Evolutionary conservation across 2,888 invertebrate species (phyloP).

Genomic region (Lampropteryx suffumata): DNA sequence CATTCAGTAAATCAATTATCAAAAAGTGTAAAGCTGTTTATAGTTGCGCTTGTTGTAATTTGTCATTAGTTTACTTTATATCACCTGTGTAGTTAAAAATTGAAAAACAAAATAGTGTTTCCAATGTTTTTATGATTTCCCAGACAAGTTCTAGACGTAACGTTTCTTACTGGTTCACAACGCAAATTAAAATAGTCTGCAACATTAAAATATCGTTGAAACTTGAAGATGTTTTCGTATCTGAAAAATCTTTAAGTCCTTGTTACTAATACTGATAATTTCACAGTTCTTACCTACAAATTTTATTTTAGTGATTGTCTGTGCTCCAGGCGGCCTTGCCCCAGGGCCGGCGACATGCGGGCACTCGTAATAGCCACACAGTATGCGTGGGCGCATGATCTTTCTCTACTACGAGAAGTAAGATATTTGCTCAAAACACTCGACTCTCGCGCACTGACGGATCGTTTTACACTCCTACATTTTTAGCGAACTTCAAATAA

Average conservation of each 20-base stretch:
- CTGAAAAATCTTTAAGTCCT: too few species aligned
- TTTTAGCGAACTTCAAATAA: constrained; percentile 1
- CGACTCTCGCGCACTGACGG: constrained; percentile 56
- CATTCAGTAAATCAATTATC: constrained; percentile 2
- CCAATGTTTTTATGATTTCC: too few species aligned
- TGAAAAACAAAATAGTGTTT: too few species aligned
- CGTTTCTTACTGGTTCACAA: too few species aligned
- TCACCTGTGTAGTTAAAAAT: too few species aligned
- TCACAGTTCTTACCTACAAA: background rate
- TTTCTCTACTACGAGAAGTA: constrained; percentile 59
- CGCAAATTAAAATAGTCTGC: too few species aligned
- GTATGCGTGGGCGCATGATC: constrained; percentile 71
- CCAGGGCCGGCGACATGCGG: constrained; percentile 70
- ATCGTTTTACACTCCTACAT: constrained; percentile 64
- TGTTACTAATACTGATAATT: background rate
- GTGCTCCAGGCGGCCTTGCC: constrained; percentile 75
- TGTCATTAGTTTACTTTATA: too few species aligned
- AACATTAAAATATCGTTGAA: too few species aligned
- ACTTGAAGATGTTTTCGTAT: too few species aligned
- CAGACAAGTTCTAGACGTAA: too few species aligned
- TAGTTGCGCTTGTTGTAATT: too few species aligned
- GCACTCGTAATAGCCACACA: constrained; percentile 69
- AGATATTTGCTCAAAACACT: constrained; percentile 71
- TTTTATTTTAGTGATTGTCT: constrained; percentile 8
- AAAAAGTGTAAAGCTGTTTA: background rate